Percentiles rank a stretch among this genome's conserved stretches.
These are phyloP conservation scores for Entomobrya multifasciata DNA, from an alignment of 2,888 invertebrate genomes.

Conservation along the genomic window DNA sequence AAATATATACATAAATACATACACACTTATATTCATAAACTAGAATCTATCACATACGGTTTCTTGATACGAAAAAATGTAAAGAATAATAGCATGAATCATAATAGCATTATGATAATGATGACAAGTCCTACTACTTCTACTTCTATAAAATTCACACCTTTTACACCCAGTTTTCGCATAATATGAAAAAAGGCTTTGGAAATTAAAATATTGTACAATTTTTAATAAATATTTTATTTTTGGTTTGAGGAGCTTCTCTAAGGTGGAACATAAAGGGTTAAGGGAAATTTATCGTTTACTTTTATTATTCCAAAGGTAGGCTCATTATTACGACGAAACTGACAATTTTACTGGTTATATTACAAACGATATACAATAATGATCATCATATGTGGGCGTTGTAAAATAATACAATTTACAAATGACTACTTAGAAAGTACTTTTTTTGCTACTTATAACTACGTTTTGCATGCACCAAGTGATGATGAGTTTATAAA, in stretches of 20 bases:
- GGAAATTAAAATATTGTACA: not conserved
- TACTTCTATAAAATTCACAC: not conserved
- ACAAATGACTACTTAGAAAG: too few relatives aligned
- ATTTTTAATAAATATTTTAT: slow-evolving; percentile 24
- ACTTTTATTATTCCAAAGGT: not conserved
- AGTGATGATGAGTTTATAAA: not conserved
- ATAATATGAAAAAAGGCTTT: not conserved
- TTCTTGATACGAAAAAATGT: slow-evolving; percentile 77
- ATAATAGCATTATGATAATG: slow-evolving; percentile 27
- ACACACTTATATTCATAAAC: slow-evolving; percentile 71
- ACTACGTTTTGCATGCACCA: slow-evolving; percentile 34
- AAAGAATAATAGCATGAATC: slow-evolving; percentile 27
- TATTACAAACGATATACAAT: slow-evolving; percentile 11
- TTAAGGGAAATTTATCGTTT: not conserved
- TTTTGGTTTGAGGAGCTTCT: slow-evolving; percentile 44
- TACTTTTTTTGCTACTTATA: not conserved
- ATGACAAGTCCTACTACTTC: not conserved
- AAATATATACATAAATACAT: slow-evolving; percentile 48
- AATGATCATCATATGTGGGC: not conserved
- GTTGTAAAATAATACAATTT: not conserved
- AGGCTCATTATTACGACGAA: not conserved
- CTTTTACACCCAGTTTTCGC: not conserved
- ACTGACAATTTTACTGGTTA: not conserved
- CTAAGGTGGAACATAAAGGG: slow-evolving; percentile 15
- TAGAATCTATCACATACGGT: slow-evolving; percentile 80